A percentile compares a stretch with the other conserved stretches of the same genome.
These are phyloP conservation scores for Myotis myotis DNA, from an alignment of 2,797 vertebrate species.

Conservation along the genomic window DNA sequence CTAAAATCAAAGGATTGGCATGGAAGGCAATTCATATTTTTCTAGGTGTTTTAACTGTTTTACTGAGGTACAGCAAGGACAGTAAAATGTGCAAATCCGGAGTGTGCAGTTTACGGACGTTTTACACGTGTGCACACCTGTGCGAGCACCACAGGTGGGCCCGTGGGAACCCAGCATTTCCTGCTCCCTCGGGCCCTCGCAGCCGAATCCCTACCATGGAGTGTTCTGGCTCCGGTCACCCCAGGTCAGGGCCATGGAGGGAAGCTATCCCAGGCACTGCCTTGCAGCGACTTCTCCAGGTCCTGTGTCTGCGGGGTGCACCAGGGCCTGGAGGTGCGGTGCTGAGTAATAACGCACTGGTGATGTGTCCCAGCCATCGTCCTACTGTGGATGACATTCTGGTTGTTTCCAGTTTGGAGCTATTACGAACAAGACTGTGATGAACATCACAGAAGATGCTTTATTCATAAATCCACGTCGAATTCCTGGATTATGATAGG, in stretches of 20 bases:
- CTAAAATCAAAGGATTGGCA: neutral
- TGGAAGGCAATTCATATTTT: neutral
- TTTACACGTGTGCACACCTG: neutral
- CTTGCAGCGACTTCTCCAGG: neutral
- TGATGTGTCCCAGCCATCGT: no score
- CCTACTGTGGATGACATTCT: neutral
- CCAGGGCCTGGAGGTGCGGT: no score
- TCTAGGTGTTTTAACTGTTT: neutral
- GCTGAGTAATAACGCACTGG: neutral
- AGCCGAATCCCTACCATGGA: no score
- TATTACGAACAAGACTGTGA: neutral
- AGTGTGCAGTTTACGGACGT: neutral
- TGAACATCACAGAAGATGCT: neutral
- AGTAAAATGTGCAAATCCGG: neutral
- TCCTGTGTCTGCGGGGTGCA: neutral
- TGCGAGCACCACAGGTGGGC: neutral
- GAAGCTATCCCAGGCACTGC: neutral
- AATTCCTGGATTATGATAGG: neutral
- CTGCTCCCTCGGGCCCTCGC: accelerated
- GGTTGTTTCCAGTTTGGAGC: neutral
- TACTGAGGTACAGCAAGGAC: neutral
- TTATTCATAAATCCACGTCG: neutral
- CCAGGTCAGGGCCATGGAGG: no score
- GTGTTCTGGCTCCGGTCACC: neutral
- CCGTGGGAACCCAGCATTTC: neutral